Conservation (phyloP, 2,888 invertebrate species). For the Leucophenga montana region DNA sequence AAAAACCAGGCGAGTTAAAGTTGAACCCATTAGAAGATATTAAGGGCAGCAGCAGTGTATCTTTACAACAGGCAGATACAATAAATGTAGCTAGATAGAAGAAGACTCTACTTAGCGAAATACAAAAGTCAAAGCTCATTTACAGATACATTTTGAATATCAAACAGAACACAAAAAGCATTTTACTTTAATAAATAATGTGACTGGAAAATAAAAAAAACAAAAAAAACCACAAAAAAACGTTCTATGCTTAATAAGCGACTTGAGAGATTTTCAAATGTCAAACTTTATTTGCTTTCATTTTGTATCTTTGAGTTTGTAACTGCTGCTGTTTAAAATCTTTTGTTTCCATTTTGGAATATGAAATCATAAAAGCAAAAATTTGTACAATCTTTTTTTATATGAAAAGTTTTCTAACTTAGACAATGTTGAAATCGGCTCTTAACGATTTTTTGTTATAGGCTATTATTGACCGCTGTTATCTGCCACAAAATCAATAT, state of each 20-base stretch:
- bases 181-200: constrained; percentile 20
- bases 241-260: neutral
- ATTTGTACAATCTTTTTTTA: neutral
- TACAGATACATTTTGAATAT: constrained; percentile 1
- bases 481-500: neutral
- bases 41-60: no score
- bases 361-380: constrained; percentile 5
- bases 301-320: constrained; percentile 11
- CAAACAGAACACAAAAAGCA: no score
- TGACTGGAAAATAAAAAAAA: no score
- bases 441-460: neutral
- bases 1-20: neutral
- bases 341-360: neutral
- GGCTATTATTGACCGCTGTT: neutral
- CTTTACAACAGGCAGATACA: neutral
- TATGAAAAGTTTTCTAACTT: constrained; percentile 4
- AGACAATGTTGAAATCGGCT: no score
- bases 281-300: constrained; percentile 22
- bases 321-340: neutral
- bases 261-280: constrained; percentile 13
- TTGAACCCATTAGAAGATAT: neutral
- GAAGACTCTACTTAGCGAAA: neutral
- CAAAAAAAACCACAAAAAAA: no score
- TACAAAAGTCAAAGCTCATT: neutral
- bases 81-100: neutral